Conservation (phyloP, 2,113 vertebrate genomes). For the Tretioscincus oriximinensis region DNA sequence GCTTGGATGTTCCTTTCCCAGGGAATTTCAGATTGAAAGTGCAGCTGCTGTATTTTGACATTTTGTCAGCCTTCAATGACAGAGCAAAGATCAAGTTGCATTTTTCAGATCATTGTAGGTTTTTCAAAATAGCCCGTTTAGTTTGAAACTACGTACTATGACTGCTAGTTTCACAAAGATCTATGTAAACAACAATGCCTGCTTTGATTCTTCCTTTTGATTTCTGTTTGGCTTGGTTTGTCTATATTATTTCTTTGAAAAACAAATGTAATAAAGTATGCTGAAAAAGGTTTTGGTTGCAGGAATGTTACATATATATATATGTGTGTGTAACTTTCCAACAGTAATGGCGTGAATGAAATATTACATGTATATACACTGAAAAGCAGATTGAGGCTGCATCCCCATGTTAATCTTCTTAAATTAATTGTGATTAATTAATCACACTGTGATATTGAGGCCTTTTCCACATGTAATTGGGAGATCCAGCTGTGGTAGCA, state of each 20-base stretch:
- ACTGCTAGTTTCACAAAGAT: background rate
- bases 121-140: background rate
- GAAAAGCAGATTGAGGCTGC: background rate
- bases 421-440: too few species aligned
- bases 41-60: background rate
- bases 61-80: background rate
- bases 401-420: too few species aligned
- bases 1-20: background rate
- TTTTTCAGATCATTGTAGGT: background rate
- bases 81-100: background rate
- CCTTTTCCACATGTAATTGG: too few species aligned
- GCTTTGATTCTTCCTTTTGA: background rate
- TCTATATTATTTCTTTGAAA: background rate
- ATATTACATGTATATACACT: too few species aligned
- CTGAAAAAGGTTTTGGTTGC: background rate
- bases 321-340: too few species aligned
- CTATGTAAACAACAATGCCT: background rate
- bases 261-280: background rate
- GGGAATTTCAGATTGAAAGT: background rate
- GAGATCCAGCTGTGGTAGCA: too few species aligned
- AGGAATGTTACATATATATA: background rate
- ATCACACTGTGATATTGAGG: too few species aligned
- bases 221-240: background rate
- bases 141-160: background rate
- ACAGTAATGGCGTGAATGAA: too few species aligned